Evolutionary conservation across 1,140 invertebrate species (phyloP), one percentile per base, ranked within the genome.

Genomic region (Tribolium madens): DNA sequence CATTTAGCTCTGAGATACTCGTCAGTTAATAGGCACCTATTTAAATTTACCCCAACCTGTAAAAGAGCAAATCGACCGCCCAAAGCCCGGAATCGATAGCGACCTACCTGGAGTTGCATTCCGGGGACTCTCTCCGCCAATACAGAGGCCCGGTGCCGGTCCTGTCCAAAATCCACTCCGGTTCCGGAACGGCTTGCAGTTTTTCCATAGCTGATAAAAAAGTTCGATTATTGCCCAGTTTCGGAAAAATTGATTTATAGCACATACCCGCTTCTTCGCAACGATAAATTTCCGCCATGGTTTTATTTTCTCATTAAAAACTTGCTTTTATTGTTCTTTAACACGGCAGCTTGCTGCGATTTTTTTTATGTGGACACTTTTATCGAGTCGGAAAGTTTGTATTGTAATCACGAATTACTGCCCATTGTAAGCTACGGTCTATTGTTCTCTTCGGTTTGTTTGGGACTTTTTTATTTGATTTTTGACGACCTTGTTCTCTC

Each of bases 91-190:
- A 52, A 52, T 52, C 12, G 9, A 75, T 60, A 36, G 21, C 2
- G 21, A 60, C 36, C 72, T 80, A 84, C 84, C 83, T 83, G 42
- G 76, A 82, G 69, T 82, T 84, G 57, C 82, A 80, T 76, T 77
- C 78, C 21, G 68, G 64, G 13, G 85, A 83, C n/a, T 87, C 86
- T 70, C 87, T 84, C 12, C 87, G 82, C 88, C 87, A 88, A 17
- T 87, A 87, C 75, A 87, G 83, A 1, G 85, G 86, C 36, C 84
- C 84, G n/a, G 85, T 86, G 60, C 86, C 86, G 1, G 86, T 83
- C 12, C 86, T 80, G 78, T 88, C 87, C 79, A 88, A 76, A 79
- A 87, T 87, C 88, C 88, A 88, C 76, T 87, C 85, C 7, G 88
- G 87, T 83, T 88, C 87, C 0, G 81, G 79, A 33, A 83, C 77